Conservation (phyloP, 30 jellyfish, hydroid and myxozoan species). For the Cassiopea andromeda region DNA sequence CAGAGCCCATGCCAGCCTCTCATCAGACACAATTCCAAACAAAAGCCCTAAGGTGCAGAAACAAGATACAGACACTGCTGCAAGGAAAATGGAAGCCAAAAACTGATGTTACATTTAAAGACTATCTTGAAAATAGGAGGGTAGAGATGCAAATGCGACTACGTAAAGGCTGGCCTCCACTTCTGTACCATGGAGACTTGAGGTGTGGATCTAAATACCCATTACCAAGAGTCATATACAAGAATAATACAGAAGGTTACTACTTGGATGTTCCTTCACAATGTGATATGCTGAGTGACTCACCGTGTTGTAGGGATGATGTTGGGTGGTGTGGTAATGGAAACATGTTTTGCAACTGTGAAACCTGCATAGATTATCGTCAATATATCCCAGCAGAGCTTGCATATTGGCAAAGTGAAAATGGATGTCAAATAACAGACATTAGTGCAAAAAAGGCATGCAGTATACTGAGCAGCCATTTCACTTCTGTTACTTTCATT, state of each 20-base stretch:
- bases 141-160: conserved; percentile 79
- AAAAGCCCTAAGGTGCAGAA: conserved; percentile 33
- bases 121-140: conserved; percentile 43
- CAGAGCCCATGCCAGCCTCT: conserved; percentile 40
- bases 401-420: conserved; percentile 69
- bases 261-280: conserved; percentile 91
- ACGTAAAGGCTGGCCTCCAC: conserved; percentile 94
- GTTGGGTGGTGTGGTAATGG: conserved; percentile 97
- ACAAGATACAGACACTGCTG: conserved; percentile 42
- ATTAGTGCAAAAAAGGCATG: conserved; percentile 67
- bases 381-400: conserved; percentile 78
- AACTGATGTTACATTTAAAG: conserved; percentile 48
- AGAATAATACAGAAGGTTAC: conserved; percentile 67
- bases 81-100: conserved; percentile 88
- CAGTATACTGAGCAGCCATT: conserved; percentile 43
- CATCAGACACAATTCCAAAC: not conserved
- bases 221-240: conserved; percentile 76
- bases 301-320: conserved; percentile 94
- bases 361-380: conserved; percentile 76
- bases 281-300: conserved; percentile 73
- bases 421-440: conserved; percentile 50
- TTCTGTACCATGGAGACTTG: conserved; percentile 74
- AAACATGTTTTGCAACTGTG: conserved; percentile 74
- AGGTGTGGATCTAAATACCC: conserved; percentile 91
- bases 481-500: conserved; percentile 82